Evolutionary conservation across 2,888 invertebrate species (phyloP).

Genomic region (Caprella mutica): DNA sequence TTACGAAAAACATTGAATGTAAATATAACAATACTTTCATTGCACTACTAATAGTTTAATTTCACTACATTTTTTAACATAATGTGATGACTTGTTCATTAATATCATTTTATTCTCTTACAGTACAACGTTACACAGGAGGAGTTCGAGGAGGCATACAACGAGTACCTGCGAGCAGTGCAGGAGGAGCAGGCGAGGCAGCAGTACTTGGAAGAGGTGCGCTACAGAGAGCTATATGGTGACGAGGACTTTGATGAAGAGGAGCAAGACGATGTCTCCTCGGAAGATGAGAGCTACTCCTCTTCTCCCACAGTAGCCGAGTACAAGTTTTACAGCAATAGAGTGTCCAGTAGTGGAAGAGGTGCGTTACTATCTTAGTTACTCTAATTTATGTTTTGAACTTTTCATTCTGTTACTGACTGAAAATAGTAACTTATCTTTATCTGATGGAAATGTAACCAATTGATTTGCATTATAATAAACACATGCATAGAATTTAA

Average conservation of each 20-base stretch:
- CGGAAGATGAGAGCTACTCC: not conserved
- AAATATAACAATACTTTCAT: no score
- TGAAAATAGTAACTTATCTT: no score
- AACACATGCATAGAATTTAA: no score
- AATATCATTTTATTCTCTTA: not conserved
- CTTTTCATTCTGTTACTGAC: no score
- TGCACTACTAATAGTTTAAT: no score
- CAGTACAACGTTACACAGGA: constrained; percentile 10
- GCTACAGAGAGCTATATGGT: constrained; percentile 2
- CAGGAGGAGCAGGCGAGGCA: not conserved
- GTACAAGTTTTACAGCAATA: constrained; percentile 4
- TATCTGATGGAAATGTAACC: no score
- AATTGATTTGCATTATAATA: no score
- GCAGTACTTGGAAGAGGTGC: not conserved
- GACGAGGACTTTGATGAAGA: constrained; percentile 3
- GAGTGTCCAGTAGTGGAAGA: not conserved
- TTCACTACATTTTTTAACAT: no score
- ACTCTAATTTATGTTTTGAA: no score
- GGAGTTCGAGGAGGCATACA: constrained; percentile 2
- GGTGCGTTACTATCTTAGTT: no score
- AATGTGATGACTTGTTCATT: no score
- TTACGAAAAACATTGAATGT: no score
- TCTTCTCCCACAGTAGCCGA: not conserved
- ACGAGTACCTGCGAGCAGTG: constrained; percentile 3
- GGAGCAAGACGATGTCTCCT: not conserved